phyloP scores from a whole-genome alignment of 2,113 vertebrate species.

The Cryptotis parvus region DNA sequence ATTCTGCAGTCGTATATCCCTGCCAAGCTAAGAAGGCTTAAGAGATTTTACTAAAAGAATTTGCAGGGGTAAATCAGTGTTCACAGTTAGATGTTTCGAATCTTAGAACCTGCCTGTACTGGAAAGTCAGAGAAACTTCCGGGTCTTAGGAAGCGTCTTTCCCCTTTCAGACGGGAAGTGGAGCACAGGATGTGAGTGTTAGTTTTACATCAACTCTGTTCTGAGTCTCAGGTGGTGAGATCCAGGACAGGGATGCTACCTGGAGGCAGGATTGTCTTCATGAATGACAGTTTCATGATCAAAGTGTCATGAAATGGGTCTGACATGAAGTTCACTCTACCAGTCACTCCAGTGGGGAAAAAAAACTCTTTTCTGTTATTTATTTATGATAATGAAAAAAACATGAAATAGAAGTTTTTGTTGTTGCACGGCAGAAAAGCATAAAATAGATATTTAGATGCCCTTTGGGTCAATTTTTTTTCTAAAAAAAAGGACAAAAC shows the following conservation, averaged over 20 bases:
- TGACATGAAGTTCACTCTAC: not conserved
- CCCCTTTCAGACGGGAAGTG: not conserved
- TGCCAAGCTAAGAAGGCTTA: not conserved
- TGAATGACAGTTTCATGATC: not conserved
- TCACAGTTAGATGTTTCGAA: slow-evolving; percentile 11
- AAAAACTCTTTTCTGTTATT: not conserved
- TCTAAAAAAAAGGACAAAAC: too few relatives aligned
- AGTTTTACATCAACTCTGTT: not conserved
- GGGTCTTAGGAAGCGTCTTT: not conserved
- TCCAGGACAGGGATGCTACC: not conserved
- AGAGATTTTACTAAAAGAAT: not conserved
- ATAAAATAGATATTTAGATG: not conserved
- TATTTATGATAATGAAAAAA: slow-evolving; percentile 19
- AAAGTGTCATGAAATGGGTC: not conserved
- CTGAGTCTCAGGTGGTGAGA: not conserved
- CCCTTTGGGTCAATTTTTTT: too few relatives aligned
- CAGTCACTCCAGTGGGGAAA: not conserved
- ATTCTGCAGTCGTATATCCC: not conserved
- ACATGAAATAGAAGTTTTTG: not conserved
- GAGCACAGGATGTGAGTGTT: not conserved
- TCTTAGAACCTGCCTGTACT: not conserved
- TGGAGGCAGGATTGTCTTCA: not conserved
- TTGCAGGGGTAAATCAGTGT: not conserved
- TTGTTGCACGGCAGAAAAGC: not conserved
- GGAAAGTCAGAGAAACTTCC: not conserved